phyloP scores from a whole-genome alignment of 2,797 vertebrate species.

The Lycodopsis pacificus region DNA sequence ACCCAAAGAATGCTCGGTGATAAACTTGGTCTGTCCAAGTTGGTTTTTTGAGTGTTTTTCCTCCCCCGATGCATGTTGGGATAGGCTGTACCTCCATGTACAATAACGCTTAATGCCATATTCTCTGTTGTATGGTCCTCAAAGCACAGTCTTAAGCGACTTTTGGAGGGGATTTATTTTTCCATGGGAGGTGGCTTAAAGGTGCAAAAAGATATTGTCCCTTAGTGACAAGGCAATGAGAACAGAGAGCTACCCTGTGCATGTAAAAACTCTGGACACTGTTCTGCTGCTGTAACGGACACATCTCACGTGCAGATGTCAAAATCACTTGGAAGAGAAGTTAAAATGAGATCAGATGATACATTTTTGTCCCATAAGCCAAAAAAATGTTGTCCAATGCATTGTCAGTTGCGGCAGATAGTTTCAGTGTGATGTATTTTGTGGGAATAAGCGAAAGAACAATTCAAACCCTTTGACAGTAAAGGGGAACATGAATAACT shows the following conservation, averaged over 20 bases:
- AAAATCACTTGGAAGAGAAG: not conserved
- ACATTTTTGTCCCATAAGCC: not conserved
- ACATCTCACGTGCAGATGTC: constrained; percentile 5
- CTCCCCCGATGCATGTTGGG: not conserved
- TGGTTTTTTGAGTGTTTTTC: not conserved
- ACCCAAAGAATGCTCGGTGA: not conserved
- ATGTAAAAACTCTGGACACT: constrained; percentile 13
- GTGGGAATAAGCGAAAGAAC: constrained; percentile 1
- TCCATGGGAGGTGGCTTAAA: not conserved
- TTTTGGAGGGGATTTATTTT: not conserved
- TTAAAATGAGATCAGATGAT: not conserved
- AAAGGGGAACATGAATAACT: constrained; percentile 13
- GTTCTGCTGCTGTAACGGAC: constrained; percentile 8
- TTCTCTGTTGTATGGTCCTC: no score
- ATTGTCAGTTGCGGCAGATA: not conserved
- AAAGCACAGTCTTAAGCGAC: not conserved
- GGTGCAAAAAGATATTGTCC: not conserved
- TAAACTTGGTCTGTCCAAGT: not conserved
- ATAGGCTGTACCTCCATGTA: not conserved
- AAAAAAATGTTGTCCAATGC: not conserved
- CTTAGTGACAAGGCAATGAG: constrained; percentile 8
- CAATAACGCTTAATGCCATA: not conserved
- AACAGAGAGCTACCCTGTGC: constrained; percentile 22
- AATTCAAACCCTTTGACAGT: not conserved
- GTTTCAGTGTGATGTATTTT: not conserved